These are phyloP conservation scores for Drosophila sproati DNA, from an alignment of 1,140 invertebrate species.

Conservation along the genomic window DNA sequence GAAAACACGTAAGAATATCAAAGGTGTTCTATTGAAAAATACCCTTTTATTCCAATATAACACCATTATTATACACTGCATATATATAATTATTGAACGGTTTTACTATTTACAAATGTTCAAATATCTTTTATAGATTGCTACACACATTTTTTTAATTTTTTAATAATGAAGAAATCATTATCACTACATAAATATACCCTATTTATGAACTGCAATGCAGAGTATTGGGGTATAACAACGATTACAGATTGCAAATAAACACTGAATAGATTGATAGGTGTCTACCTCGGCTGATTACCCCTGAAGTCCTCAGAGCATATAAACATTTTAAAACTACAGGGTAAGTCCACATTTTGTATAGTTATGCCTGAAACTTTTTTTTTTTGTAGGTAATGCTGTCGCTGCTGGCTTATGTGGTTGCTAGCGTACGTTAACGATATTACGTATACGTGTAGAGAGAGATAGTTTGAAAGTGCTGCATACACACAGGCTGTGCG, in stretches of 20 bases:
- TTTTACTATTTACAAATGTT: too few relatives aligned
- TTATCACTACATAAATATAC: too few relatives aligned
- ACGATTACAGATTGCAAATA: too few relatives aligned
- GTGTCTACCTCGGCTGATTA: too few relatives aligned
- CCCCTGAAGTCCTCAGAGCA: too few relatives aligned
- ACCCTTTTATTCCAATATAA: neutral
- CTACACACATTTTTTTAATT: too few relatives aligned
- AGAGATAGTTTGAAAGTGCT: constrained; percentile 5
- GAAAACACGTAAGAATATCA: neutral
- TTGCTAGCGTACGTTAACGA: constrained; percentile 14
- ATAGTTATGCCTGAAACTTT: neutral
- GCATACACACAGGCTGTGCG: constrained; percentile 12
- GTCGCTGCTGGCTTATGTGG: constrained; percentile 3
- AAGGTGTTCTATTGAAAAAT: neutral
- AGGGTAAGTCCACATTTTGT: neutral
- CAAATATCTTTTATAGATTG: too few relatives aligned
- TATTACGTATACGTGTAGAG: constrained; percentile 33
- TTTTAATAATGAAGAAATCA: too few relatives aligned
- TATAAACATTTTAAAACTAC: neutral
- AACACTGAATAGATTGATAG: too few relatives aligned
- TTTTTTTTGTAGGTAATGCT: neutral
- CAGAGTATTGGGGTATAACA: too few relatives aligned
- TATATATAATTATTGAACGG: neutral
- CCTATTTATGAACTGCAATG: too few relatives aligned
- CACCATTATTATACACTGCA: neutral